phyloP scores from a whole-genome alignment of 2,888 invertebrate genomes.

The Pycnomerus fuliginosus region DNA sequence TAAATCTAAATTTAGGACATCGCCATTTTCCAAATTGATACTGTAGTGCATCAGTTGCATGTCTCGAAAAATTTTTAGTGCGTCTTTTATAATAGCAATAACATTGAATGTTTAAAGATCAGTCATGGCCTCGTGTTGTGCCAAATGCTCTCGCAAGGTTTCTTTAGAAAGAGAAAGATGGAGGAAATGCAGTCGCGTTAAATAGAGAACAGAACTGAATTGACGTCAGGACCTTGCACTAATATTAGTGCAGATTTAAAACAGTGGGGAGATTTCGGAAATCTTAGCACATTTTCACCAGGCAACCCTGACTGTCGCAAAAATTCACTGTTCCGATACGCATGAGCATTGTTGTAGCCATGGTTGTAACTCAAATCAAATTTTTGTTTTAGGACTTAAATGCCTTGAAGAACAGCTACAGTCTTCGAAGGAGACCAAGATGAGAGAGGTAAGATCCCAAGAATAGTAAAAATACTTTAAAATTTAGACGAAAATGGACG shows the following conservation, averaged over 20 bases:
- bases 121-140: slow-evolving; percentile 38
- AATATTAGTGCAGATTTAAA: slow-evolving; percentile 54
- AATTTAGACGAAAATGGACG: too few species aligned
- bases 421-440: slow-evolving; percentile 39
- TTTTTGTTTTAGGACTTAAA: slow-evolving; percentile 45
- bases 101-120: slow-evolving; percentile 40
- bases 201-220: slow-evolving; percentile 33
- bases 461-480: too few species aligned
- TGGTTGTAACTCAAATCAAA: slow-evolving; percentile 2
- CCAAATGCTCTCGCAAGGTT: slow-evolving; percentile 44
- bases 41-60: too few species aligned
- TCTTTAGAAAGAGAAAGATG: slow-evolving; percentile 32
- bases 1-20: too few species aligned
- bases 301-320: too few species aligned
- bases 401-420: slow-evolving; percentile 43
- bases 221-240: slow-evolving; percentile 48
- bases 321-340: too few species aligned
- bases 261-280: slow-evolving; percentile 24
- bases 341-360: slow-evolving; percentile 3
- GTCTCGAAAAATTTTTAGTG: slow-evolving; percentile 9
- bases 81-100: slow-evolving; percentile 26
- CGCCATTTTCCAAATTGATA: too few species aligned
- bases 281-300: too few species aligned
- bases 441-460: slow-evolving; percentile 48
- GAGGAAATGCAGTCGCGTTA: slow-evolving; percentile 38